Evolutionary conservation across 1,140 invertebrate genomes (phyloP).

Genomic region (Aphaenogaster floridana): DNA sequence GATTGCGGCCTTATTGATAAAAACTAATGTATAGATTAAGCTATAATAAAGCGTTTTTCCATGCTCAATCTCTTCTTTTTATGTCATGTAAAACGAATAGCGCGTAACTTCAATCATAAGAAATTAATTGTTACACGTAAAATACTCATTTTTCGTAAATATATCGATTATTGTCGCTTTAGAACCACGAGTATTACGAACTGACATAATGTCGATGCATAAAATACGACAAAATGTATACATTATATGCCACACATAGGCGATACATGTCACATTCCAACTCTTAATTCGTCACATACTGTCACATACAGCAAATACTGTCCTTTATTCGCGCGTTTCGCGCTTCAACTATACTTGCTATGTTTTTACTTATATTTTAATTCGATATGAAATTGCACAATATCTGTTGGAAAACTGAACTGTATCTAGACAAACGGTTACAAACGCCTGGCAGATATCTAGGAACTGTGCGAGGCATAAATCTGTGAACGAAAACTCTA

Average conservation of each 20-base stretch:
- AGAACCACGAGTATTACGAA: background rate
- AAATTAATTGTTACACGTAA: background rate
- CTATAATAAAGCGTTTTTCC: conserved; percentile 53
- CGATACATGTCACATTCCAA: background rate
- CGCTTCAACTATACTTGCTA: background rate
- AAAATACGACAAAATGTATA: background rate
- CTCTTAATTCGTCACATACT: background rate
- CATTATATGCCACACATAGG: background rate
- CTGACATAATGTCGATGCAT: conserved; percentile 4
- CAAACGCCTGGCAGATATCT: conserved; percentile 29
- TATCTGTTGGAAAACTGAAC: background rate
- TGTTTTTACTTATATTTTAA: background rate
- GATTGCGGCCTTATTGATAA: conserved; percentile 49
- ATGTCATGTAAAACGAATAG: background rate
- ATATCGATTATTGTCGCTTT: background rate
- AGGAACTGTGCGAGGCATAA: conserved; percentile 61
- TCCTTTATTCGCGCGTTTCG: background rate
- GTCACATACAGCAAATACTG: conserved; percentile 2
- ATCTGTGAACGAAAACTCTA: background rate
- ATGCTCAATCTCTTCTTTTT: conserved; percentile 29
- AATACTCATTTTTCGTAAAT: conserved; percentile 1
- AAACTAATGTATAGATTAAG: conserved; percentile 48
- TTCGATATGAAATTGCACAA: background rate
- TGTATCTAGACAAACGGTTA: conserved; percentile 1
- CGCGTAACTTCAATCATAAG: background rate